Evolutionary conservation across 2,888 invertebrate genomes (phyloP).

Genomic region (Oscheius sp.): DNA sequence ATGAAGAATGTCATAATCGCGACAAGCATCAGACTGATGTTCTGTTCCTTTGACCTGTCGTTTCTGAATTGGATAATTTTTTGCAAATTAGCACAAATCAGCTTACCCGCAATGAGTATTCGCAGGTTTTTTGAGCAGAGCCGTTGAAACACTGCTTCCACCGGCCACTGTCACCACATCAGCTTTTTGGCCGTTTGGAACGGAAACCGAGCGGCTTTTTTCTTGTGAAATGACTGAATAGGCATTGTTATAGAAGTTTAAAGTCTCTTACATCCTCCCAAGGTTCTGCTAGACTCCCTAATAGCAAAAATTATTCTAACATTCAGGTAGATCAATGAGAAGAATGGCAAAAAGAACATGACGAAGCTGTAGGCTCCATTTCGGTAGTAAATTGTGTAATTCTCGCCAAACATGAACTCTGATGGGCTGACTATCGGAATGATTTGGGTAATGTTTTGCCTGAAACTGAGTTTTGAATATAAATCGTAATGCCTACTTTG

Average conservation of each 20-base stretch:
- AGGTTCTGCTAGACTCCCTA: slow-evolving; percentile 13
- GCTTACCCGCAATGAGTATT: slow-evolving; percentile 20
- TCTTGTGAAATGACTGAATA: slow-evolving; percentile 20
- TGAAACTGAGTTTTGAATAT: slow-evolving; percentile 46
- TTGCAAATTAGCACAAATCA: not conserved
- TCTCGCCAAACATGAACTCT: slow-evolving; percentile 51
- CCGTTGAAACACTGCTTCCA: not conserved
- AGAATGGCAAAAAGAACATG: slow-evolving; percentile 69
- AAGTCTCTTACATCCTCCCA: slow-evolving; percentile 17
- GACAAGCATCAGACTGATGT: slow-evolving; percentile 68
- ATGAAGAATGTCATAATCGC: slow-evolving; percentile 69
- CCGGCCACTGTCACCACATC: slow-evolving; percentile 10
- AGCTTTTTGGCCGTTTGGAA: not conserved
- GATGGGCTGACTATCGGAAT: slow-evolving; percentile 59
- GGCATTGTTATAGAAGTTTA: not conserved
- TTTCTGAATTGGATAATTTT: slow-evolving; percentile 6
- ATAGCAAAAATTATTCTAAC: slow-evolving; percentile 54
- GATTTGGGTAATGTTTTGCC: slow-evolving; percentile 27
- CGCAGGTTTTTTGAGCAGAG: slow-evolving; percentile 25
- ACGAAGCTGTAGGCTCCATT: slow-evolving; percentile 63
- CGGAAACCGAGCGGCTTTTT: not conserved
- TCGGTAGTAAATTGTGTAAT: slow-evolving; percentile 59
- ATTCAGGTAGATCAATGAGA: slow-evolving; percentile 61
- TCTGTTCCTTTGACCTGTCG: slow-evolving; percentile 54
- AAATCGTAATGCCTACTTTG: slow-evolving; percentile 41